Percentiles rank a stretch among this genome's conserved stretches.
phyloP scores from a whole-genome alignment of 1,140 invertebrate species.

The Caenorhabditis briggsae region DNA sequence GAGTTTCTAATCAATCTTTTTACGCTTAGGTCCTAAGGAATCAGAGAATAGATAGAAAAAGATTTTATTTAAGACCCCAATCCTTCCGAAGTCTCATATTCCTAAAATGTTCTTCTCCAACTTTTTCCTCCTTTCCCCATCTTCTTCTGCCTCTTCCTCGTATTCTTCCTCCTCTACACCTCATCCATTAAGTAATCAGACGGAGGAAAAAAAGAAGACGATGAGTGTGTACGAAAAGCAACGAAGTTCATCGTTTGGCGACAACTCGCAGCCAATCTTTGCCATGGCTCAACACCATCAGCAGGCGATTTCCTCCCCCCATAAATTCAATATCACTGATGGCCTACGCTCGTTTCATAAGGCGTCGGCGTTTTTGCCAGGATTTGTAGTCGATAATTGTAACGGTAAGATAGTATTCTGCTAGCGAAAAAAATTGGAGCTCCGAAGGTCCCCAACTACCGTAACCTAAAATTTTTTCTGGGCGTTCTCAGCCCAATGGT shows the following conservation, averaged over 20 bases:
- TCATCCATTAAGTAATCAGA: slow-evolving; percentile 27
- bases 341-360: slow-evolving; percentile 69
- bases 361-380: slow-evolving; percentile 71
- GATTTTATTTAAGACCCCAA: not conserved
- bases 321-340: slow-evolving; percentile 63
- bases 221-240: slow-evolving; percentile 50
- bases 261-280: slow-evolving; percentile 35
- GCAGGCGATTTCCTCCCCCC: not conserved
- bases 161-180: not conserved
- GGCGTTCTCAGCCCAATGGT: no score
- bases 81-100: not conserved
- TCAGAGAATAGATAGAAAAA: not conserved
- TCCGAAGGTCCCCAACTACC: no score
- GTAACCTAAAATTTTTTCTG: no score
- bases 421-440: not conserved
- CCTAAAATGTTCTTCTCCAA: not conserved
- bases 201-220: not conserved
- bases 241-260: slow-evolving; percentile 48
- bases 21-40: not conserved
- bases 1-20: not conserved
- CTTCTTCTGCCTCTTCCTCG: not conserved
- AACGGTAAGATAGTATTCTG: slow-evolving; percentile 64
- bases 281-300: slow-evolving; percentile 49
- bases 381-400: slow-evolving; percentile 72
- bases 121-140: not conserved